These are phyloP conservation scores for Oithona nana DNA, from an alignment of 2,888 invertebrate species.

Conservation along the genomic window DNA sequence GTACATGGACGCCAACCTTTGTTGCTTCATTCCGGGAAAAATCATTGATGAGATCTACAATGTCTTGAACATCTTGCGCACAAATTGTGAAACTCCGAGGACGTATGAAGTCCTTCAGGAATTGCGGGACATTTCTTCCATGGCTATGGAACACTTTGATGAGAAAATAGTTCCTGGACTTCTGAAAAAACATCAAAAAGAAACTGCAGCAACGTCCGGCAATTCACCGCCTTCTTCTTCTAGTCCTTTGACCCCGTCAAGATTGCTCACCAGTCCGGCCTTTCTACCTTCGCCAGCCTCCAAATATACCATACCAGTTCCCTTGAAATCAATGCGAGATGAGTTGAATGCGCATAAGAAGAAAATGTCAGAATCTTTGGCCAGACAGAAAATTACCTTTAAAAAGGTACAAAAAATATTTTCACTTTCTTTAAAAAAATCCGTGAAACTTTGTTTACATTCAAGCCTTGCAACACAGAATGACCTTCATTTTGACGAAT, in stretches of 20 bases:
- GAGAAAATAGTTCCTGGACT: conserved; percentile 50
- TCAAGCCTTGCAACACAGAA: no score
- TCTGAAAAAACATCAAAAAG: not conserved
- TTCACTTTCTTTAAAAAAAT: not conserved
- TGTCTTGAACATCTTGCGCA: conserved; percentile 5
- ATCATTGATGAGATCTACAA: conserved; percentile 14
- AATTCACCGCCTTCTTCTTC: not conserved
- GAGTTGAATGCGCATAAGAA: not conserved
- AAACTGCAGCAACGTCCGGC: not conserved
- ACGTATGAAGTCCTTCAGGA: conserved; percentile 32
- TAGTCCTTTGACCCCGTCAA: not conserved
- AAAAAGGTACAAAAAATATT: not conserved
- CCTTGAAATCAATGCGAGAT: not conserved
- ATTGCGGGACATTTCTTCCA: conserved; percentile 70
- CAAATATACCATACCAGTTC: not conserved
- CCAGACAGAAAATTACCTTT: not conserved
- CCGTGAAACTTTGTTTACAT: no score
- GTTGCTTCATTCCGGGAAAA: conserved; percentile 74
- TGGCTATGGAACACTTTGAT: conserved; percentile 91
- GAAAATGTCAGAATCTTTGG: not conserved
- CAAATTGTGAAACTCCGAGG: not conserved
- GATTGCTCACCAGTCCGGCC: not conserved
- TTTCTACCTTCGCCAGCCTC: not conserved
- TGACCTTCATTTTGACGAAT: not conserved
- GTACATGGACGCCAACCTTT: conserved; percentile 58